A percentile compares a stretch with the other conserved stretches of the same genome.
These are phyloP conservation scores for Epizoanthus ramosus DNA, from an alignment of 92 coral and sea anemone species.

Conservation along the genomic window DNA sequence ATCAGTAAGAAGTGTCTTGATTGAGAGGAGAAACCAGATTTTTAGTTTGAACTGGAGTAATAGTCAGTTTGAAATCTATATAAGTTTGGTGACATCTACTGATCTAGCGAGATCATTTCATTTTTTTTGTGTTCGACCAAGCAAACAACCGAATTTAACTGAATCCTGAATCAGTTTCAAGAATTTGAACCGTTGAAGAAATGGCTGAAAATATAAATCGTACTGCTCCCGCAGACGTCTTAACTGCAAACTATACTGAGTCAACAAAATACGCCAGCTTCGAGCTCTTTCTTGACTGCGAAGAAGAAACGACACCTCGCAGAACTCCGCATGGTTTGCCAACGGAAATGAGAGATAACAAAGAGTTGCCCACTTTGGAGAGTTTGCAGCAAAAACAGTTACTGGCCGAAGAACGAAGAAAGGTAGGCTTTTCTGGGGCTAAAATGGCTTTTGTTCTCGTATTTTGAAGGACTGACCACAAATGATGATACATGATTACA, in stretches of 20 bases:
- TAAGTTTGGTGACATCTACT: neutral
- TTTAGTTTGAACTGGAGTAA: neutral
- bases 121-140: neutral
- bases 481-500: too few species aligned
- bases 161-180: neutral
- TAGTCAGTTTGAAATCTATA: neutral
- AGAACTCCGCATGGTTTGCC: neutral
- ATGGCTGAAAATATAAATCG: slow-evolving; percentile 5
- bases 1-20: neutral
- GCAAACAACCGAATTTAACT: neutral
- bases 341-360: neutral
- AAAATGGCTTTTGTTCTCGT: too few species aligned
- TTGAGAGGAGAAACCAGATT: neutral
- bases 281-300: slow-evolving; percentile 18
- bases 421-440: slow-evolving; percentile 2
- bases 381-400: slow-evolving; percentile 26
- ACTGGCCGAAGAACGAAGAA: slow-evolving; percentile 18
- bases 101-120: neutral
- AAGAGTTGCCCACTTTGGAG: slow-evolving; percentile 16
- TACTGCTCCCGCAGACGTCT: neutral
- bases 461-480: too few species aligned
- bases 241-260: slow-evolving; percentile 3
- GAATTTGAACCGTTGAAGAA: neutral
- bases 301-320: neutral
- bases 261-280: slow-evolving; percentile 17